phyloP scores from a whole-genome alignment of 1,140 invertebrate genomes.

The Odontomachus brunneus region DNA sequence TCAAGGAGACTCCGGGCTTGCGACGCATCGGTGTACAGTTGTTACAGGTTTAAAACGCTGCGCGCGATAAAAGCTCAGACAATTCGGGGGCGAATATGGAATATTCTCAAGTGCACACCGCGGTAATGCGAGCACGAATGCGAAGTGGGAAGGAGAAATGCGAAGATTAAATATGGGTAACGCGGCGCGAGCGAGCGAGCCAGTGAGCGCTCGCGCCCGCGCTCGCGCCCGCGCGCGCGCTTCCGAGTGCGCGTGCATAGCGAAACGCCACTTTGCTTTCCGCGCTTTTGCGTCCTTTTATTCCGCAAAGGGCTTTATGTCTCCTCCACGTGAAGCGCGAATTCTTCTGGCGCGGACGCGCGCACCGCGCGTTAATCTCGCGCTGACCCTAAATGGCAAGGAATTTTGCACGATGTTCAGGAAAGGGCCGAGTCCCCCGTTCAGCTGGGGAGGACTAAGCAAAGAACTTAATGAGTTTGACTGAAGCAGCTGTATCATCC shows the following conservation, averaged over 20 bases:
- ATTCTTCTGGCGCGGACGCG: conserved; percentile 33
- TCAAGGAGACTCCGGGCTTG: background rate
- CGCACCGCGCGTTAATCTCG: conserved; percentile 41
- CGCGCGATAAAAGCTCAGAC: conserved; percentile 53
- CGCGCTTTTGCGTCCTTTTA: conserved; percentile 50
- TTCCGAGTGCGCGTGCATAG: conserved; percentile 14
- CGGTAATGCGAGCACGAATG: conserved; percentile 53
- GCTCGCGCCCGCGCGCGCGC: background rate
- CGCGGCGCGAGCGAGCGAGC: too few relatives aligned
- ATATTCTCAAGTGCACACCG: conserved; percentile 41
- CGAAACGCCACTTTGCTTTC: conserved; percentile 58
- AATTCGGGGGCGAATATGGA: conserved; percentile 45
- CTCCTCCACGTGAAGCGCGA: conserved; percentile 44
- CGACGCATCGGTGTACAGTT: background rate
- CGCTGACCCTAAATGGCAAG: conserved; percentile 43
- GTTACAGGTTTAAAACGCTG: conserved; percentile 48
- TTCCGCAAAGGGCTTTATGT: conserved; percentile 53
- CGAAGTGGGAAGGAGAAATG: conserved; percentile 56
- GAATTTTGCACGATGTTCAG: conserved; percentile 10
- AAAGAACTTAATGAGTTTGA: too few relatives aligned
- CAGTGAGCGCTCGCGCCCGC: too few relatives aligned
- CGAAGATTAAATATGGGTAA: conserved; percentile 61
- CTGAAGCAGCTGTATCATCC: too few relatives aligned
- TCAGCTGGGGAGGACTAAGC: too few relatives aligned
- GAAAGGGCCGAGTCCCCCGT: too few relatives aligned